phyloP scores from a whole-genome alignment of 2,888 invertebrate genomes.

The Monochamus alternatus region DNA sequence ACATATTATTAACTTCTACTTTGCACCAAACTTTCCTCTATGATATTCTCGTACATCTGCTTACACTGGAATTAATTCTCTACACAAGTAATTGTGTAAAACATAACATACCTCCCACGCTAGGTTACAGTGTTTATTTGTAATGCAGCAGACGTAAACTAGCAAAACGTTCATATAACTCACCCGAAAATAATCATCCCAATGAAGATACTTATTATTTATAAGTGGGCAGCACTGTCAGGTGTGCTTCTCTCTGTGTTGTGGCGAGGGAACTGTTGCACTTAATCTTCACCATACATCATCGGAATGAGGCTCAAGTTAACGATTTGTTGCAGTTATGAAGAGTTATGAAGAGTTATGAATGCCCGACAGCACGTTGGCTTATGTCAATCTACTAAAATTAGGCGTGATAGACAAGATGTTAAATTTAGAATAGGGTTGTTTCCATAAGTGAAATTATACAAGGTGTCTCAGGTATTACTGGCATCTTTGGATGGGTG shows the following conservation, averaged over 20 bases:
- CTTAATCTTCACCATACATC: slow-evolving; percentile 58
- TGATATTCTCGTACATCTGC: too few relatives aligned
- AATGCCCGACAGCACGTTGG: slow-evolving; percentile 53
- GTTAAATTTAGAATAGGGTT: not conserved
- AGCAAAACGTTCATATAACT: slow-evolving; percentile 36
- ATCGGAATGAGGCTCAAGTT: slow-evolving; percentile 53
- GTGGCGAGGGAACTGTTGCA: slow-evolving; percentile 51
- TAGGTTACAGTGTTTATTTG: slow-evolving; percentile 43
- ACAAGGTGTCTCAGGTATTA: too few relatives aligned
- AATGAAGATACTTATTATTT: slow-evolving; percentile 42
- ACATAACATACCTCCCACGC: slow-evolving; percentile 48
- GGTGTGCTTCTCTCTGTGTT: slow-evolving; percentile 50
- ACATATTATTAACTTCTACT: too few relatives aligned
- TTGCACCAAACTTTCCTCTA: too few relatives aligned
- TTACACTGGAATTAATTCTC: too few relatives aligned
- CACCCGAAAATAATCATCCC: slow-evolving; percentile 44
- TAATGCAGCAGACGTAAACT: slow-evolving; percentile 39
- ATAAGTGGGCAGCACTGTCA: slow-evolving; percentile 42
- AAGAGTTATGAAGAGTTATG: slow-evolving; percentile 58
- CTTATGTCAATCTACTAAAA: slow-evolving; percentile 43
- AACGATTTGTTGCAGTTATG: slow-evolving; percentile 60
- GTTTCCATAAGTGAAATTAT: too few relatives aligned
- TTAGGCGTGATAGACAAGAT: not conserved
- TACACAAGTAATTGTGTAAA: slow-evolving; percentile 45
- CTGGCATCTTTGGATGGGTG: too few relatives aligned